These are phyloP conservation scores for Phymatocera aterrima DNA, from an alignment of 2,888 invertebrate species.

Conservation along the genomic window DNA sequence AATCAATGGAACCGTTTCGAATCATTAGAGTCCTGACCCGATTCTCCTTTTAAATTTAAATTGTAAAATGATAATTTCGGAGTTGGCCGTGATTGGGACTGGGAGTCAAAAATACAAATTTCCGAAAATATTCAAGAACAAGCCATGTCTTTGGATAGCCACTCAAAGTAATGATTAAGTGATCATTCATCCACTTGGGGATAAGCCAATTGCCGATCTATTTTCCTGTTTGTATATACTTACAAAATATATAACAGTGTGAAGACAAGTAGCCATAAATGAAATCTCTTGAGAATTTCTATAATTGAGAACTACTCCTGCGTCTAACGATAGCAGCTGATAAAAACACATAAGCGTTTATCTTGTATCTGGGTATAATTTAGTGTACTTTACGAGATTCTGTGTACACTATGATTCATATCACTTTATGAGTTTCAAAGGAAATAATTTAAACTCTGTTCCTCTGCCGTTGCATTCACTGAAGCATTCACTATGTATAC, in stretches of 20 bases:
- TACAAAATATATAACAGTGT: neutral
- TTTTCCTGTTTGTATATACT: neutral
- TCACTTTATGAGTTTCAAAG: constrained; percentile 2
- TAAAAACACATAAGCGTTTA: neutral
- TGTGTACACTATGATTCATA: neutral
- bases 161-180: neutral
- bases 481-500: neutral
- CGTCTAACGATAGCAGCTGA: neutral
- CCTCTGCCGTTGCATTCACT: neutral
- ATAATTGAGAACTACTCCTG: neutral
- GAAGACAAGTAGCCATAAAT: neutral
- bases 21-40: no score
- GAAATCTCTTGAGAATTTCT: neutral
- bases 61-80: no score
- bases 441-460: neutral
- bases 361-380: neutral
- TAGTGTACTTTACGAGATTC: neutral
- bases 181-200: constrained; percentile 11
- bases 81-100: no score
- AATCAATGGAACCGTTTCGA: no score
- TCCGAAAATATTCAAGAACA: neutral
- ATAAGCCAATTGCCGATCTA: neutral
- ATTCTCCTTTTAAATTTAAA: no score
- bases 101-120: neutral
- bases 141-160: neutral